Base-by-base conservation (phyloP, 2,888 invertebrate genomes). In the Mystacides longicornis region DNA sequence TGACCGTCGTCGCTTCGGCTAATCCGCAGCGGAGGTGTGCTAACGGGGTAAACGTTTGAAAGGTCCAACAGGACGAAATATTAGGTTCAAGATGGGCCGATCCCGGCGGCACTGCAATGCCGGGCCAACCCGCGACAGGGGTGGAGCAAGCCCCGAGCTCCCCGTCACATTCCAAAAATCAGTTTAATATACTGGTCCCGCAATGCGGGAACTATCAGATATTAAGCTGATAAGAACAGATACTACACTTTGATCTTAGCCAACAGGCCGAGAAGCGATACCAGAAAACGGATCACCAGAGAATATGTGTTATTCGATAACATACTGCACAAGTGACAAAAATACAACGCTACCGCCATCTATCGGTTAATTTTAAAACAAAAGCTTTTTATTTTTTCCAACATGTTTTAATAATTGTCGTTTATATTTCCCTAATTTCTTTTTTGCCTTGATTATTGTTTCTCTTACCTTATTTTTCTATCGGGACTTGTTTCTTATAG, bases 101-200 rank as follows among this genome's bases (percentile, higher is more conserved):
- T 79, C 81, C 80, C 74, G 78, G 79, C 75, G 72, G 79, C 80
- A 81, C 80, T 82, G 81, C 81, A 81, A 82, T 80, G 75, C 81
- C 78, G 74, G 81, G 81, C 78, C 81, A 80, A 82, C 81, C 81
- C 81, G 78, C 69, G 81, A 77, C 76, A 73, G 78, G 77, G 77
- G 77, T 78, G 79, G 79, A 80, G 81, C 81, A 81, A 82, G 80
- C 81, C 72, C 79, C 80, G 74, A 73, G 69, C 72, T 70, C 72
- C 70, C 73, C 75, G 69, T 74, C 79, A 69, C 62, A 62, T 74
- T 74, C 70, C 77, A 79, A 78, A 73, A 74, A 73, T 72, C 71
- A 73, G 72, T 75, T 78, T 78, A 79, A 80, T 79, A 80, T 72
- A 72, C 72, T 74, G 72, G 74, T 72, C 69, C 72, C 71, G 71